Base-by-base conservation (phyloP, 2,888 invertebrate genomes). In the Eustalomyia histrio region DNA sequence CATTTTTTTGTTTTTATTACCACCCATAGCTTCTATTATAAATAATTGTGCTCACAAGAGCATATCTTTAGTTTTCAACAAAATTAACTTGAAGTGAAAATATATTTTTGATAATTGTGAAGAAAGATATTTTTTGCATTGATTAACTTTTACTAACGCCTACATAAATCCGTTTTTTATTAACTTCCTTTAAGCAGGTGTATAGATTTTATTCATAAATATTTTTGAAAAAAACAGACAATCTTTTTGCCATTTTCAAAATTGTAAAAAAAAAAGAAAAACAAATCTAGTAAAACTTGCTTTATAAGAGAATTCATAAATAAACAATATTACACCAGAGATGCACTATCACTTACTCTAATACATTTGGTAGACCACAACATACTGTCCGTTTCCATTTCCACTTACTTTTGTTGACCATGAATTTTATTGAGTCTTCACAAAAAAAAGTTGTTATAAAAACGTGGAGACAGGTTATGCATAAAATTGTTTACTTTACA, bases 221-320 rank as follows among this genome's bases (percentile, higher is more conserved):
- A 33, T 18, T 71, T 17, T 21, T 2, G 2, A 24, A 24, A 24
- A 2, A 52, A n/a, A n/a, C n/a, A 53, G 1, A 53, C 39, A 65
- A 14, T 65, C 39, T 35, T 21, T 21, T 65, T 52, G 52, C 6
- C 18, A 52, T 18, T 65, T 17, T 3, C 7, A 29, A 29, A 8
- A 29, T 52, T 50, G 9, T 0, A 10, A 6, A n/a, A n/a, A 33
- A 14, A 33, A 7, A 29, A 10, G 4, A n/a, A 52, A 52, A 60
- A 33, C n/a, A 21, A 14, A 52, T 52, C 52, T 17, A 21, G 53
- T 53, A 72, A 72, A 63, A 72, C 61, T 29, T 12, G 72, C 9
- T 72, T 61, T 24, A 9, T n/a, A 35, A 18, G 43, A 33, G 8
- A 39, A 39, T n/a, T 47, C 10, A 47, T n/a, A 47, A 14, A n/a